Conservation (phyloP, 2,888 invertebrate species). For the Parapristionchus giblindavisi region DNA sequence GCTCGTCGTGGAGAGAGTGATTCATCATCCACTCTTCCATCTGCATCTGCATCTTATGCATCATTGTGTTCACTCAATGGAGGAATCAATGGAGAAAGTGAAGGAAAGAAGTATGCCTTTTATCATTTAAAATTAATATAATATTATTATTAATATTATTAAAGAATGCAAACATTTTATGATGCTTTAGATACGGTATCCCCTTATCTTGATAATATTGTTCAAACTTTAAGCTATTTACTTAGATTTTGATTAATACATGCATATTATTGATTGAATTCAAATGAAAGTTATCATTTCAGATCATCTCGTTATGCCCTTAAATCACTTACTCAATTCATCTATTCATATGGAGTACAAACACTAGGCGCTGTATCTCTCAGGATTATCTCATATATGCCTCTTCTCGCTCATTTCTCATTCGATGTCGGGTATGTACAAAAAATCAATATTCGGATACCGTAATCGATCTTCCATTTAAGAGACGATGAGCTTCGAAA, state of each 20-base stretch:
- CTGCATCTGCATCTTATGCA: slow-evolving; percentile 26
- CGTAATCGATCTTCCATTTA: slow-evolving; percentile 38
- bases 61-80: slow-evolving; percentile 19
- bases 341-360: slow-evolving; percentile 50
- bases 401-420: slow-evolving; percentile 75
- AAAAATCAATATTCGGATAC: not conserved
- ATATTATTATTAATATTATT: no score
- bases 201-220: not conserved
- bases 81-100: slow-evolving; percentile 14
- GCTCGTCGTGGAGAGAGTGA: slow-evolving; percentile 14
- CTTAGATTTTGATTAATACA: not conserved
- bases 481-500: slow-evolving; percentile 63
- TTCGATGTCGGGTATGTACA: slow-evolving; percentile 76
- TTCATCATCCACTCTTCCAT: slow-evolving; percentile 17
- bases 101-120: slow-evolving; percentile 23
- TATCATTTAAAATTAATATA: not conserved
- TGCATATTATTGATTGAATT: not conserved
- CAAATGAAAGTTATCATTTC: not conserved
- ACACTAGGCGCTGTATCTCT: slow-evolving; percentile 45
- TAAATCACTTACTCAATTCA: slow-evolving; percentile 54
- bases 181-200: not conserved
- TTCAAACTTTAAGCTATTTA: not conserved
- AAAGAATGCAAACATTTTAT: no score
- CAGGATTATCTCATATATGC: slow-evolving; percentile 56
- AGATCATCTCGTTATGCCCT: slow-evolving; percentile 49